A percentile compares a stretch with the other conserved stretches of the same genome.
Conservation (phyloP, 2,888 invertebrate genomes). For the Brachyptera risi region DNA sequence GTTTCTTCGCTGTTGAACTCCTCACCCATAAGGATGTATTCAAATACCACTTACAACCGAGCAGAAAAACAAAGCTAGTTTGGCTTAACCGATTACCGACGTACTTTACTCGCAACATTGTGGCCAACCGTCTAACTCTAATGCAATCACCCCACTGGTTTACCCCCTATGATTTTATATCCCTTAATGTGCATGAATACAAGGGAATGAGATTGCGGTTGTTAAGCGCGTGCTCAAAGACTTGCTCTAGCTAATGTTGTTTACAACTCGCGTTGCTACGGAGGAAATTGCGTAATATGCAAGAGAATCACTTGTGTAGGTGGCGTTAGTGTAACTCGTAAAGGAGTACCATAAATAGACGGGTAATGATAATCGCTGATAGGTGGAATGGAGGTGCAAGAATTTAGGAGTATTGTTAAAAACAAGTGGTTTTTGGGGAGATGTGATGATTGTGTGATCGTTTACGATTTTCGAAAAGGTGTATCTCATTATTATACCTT, state of each 20-base stretch:
- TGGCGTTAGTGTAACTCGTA: neutral
- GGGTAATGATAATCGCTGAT: slow-evolving; percentile 12
- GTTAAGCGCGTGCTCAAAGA: neutral
- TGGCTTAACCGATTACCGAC: neutral
- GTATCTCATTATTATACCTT: too few relatives aligned
- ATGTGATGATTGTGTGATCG: too few relatives aligned
- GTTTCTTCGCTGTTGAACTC: too few relatives aligned
- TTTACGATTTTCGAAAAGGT: too few relatives aligned
- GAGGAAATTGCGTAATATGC: slow-evolving; percentile 9
- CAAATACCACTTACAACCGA: too few relatives aligned
- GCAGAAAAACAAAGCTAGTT: neutral
- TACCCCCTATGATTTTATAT: slow-evolving; percentile 4
- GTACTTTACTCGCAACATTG: neutral
- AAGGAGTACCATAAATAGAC: slow-evolving; percentile 1
- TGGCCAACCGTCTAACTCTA: neutral
- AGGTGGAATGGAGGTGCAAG: neutral
- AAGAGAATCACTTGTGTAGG: neutral
- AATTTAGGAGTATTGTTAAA: too few relatives aligned
- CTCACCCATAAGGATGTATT: too few relatives aligned
- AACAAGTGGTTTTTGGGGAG: too few relatives aligned
- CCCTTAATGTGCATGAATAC: slow-evolving; percentile 5
- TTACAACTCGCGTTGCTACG: neutral
- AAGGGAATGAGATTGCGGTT: slow-evolving; percentile 11
- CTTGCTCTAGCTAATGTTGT: slow-evolving; percentile 7
- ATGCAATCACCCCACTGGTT: neutral